Conservation (phyloP, 2,888 invertebrate species). For the Drepanosiphum platanoidis region DNA sequence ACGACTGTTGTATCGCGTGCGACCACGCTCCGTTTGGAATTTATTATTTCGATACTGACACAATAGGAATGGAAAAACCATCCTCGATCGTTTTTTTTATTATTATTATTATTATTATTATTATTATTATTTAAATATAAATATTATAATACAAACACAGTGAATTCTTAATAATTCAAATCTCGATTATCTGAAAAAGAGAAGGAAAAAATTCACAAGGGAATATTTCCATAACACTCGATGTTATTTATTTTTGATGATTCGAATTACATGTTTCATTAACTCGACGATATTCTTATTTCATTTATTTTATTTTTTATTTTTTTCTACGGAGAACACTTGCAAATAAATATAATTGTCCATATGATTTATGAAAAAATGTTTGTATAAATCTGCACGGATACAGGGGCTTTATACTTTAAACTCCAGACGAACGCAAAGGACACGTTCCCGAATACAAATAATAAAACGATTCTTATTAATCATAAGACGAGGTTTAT, state of each 20-base stretch:
- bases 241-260: not conserved
- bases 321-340: not conserved
- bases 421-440: not conserved
- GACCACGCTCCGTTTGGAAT: not conserved
- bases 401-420: too few species aligned
- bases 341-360: not conserved
- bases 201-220: not conserved
- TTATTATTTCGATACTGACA: not conserved
- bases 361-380: not conserved
- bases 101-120: not conserved
- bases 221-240: not conserved
- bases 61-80: not conserved
- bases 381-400: not conserved
- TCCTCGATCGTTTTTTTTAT: not conserved
- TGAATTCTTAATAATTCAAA: not conserved
- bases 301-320: too few species aligned
- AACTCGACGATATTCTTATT: not conserved
- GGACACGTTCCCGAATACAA: not conserved
- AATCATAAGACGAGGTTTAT: too few species aligned
- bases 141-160: not conserved
- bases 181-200: not conserved
- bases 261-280: not conserved
- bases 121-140: not conserved
- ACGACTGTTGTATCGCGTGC: not conserved
- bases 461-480: too few species aligned